Evolutionary conservation across 2,888 invertebrate species (phyloP).

Genomic region (Spodoptera littoralis): DNA sequence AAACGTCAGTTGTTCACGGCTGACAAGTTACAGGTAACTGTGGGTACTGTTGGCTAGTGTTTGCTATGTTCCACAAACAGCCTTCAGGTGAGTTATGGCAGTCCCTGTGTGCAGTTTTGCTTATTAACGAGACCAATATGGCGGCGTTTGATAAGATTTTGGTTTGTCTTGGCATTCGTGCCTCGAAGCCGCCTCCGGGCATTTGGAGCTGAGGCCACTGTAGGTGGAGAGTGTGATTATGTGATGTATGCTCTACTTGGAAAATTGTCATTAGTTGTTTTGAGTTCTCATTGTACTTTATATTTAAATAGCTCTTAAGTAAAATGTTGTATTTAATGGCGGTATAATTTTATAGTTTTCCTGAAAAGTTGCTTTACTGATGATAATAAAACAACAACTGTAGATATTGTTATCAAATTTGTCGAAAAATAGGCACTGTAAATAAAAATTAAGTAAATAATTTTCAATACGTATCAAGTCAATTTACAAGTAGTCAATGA

Average conservation of each 20-base stretch:
- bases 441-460: too few relatives aligned
- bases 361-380: too few relatives aligned
- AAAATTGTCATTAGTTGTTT: not conserved
- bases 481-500: too few relatives aligned
- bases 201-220: slow-evolving; percentile 80
- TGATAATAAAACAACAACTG: too few relatives aligned
- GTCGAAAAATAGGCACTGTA: too few relatives aligned
- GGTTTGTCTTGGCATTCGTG: slow-evolving; percentile 88
- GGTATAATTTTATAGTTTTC: too few relatives aligned
- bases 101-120: slow-evolving; percentile 86
- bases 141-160: slow-evolving; percentile 86
- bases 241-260: slow-evolving; percentile 65
- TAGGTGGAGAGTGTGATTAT: slow-evolving; percentile 37
- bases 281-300: too few relatives aligned
- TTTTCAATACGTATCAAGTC: too few relatives aligned
- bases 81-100: slow-evolving; percentile 80
- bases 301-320: too few relatives aligned
- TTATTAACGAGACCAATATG: slow-evolving; percentile 87
- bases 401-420: too few relatives aligned
- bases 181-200: slow-evolving; percentile 80
- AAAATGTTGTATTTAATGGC: too few relatives aligned
- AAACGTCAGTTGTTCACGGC: slow-evolving; percentile 58
- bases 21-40: slow-evolving; percentile 72
- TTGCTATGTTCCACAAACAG: slow-evolving; percentile 82
- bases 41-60: slow-evolving; percentile 61